Percentiles rank a stretch among this genome's conserved stretches.
phyloP scores from a whole-genome alignment of 2,888 invertebrate species.

The Acanthacorydalis orientalis region DNA sequence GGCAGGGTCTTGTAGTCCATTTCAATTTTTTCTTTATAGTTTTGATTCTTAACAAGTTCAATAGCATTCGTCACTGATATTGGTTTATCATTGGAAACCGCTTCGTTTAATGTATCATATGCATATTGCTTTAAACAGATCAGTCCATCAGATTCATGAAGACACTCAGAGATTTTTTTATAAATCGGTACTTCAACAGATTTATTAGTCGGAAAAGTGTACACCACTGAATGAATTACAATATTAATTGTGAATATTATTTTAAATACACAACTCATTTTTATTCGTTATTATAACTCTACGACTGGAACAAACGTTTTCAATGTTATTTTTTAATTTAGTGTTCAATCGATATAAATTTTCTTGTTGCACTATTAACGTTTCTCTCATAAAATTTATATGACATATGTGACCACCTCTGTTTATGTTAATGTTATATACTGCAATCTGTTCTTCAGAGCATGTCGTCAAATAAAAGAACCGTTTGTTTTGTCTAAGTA shows the following conservation, averaged over 20 bases:
- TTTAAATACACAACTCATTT: background rate
- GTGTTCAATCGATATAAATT: background rate
- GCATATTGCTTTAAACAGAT: slow-evolving; percentile 28
- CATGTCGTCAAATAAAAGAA: background rate
- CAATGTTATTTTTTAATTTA: background rate
- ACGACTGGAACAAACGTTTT: background rate
- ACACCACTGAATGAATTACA: background rate
- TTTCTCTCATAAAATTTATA: background rate
- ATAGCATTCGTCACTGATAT: slow-evolving; percentile 19
- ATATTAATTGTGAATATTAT: background rate
- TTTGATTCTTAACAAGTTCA: slow-evolving; percentile 22
- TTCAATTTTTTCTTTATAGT: slow-evolving; percentile 13
- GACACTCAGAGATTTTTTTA: slow-evolving; percentile 19
- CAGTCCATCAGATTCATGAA: slow-evolving; percentile 18
- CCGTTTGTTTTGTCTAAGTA: background rate
- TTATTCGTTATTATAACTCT: background rate
- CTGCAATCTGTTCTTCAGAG: background rate
- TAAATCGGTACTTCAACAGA: slow-evolving; percentile 3
- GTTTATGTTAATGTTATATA: background rate
- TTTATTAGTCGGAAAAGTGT: background rate
- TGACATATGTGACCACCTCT: background rate
- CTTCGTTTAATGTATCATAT: slow-evolving; percentile 24
- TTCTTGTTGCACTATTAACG: background rate
- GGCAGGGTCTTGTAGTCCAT: slow-evolving; percentile 27
- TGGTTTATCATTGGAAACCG: slow-evolving; percentile 22